A percentile compares a stretch with the other conserved stretches of the same genome.
Conservation (phyloP, 2,113 vertebrate genomes). For the Rafetus swinhoei region DNA sequence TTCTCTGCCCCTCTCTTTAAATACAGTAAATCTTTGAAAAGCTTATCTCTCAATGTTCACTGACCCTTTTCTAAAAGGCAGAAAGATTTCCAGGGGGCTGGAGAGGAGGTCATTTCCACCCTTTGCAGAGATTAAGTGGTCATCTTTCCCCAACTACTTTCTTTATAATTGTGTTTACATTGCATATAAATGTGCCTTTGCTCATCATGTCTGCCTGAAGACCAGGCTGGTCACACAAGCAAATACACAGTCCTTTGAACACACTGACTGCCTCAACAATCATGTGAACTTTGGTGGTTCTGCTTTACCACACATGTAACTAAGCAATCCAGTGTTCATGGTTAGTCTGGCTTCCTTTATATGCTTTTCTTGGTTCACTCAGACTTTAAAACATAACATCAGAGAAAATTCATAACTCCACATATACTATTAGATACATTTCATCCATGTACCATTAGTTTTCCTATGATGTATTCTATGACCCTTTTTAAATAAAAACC, state of each 20-base stretch:
- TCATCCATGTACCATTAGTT: neutral
- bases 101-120: neutral
- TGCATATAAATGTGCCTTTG: neutral
- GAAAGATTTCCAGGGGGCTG: neutral
- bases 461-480: neutral
- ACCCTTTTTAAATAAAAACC: neutral
- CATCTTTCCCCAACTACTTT: neutral
- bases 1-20: neutral
- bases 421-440: neutral
- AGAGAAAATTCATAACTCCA: neutral
- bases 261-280: neutral
- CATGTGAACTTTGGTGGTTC: neutral
- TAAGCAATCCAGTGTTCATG: neutral
- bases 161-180: neutral
- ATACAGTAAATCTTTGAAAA: neutral
- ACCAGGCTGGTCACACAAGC: neutral
- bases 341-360: neutral
- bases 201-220: neutral
- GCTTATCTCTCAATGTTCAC: neutral
- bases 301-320: neutral
- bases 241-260: neutral
- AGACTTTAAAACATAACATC: neutral
- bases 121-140: neutral
- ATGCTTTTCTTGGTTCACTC: neutral
- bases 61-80: neutral